phyloP scores from a whole-genome alignment of 2,797 vertebrate genomes.

The Rhodeus uyekii region DNA sequence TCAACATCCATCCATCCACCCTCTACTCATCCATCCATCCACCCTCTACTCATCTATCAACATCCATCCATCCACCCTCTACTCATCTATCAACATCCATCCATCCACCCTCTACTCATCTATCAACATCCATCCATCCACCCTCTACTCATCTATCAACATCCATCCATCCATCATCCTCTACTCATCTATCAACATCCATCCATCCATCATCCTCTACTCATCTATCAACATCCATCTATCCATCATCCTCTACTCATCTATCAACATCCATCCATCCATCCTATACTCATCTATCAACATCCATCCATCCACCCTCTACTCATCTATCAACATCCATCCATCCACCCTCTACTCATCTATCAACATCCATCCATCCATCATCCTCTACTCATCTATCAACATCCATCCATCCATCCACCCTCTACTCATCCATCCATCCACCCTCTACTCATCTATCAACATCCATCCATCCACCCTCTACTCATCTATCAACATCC shows the following conservation, averaged over 20 bases:
- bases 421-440: not conserved
- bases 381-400: no score
- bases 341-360: no score
- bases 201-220: not conserved
- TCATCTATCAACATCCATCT: no score
- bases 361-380: no score
- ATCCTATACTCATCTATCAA: no score
- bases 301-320: not conserved
- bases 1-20: not conserved
- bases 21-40: no score
- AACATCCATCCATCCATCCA: accelerated
- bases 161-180: accelerated
- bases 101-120: no score
- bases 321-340: no score
- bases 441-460: no score
- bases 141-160: accelerated
- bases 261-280: not conserved
- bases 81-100: not conserved
- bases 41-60: not conserved
- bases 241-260: no score
- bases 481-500: not conserved
- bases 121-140: accelerated
- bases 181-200: accelerated
- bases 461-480: not conserved
- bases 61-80: not conserved